Evolutionary conservation across 2,797 vertebrate species (phyloP), one percentile per base, ranked within the genome.

Genomic region (Notoglanidium macrostoma): DNA sequence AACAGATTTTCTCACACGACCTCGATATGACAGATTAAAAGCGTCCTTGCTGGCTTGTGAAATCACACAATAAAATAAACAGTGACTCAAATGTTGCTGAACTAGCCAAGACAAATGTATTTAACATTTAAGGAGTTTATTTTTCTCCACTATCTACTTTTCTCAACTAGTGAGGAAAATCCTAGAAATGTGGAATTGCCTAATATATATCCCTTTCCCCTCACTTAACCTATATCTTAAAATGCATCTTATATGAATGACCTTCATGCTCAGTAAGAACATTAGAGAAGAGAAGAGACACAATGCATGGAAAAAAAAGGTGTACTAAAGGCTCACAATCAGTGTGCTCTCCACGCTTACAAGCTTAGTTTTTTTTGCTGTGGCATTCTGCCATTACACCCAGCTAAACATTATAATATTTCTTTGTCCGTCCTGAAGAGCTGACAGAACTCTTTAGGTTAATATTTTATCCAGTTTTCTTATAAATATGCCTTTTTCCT

Each of bases 381-480:
- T 79, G 49, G 85, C 88, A 61, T 46, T 88, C 81, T 57, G 61
- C 65, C 17, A 17, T 23, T 70, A 29, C 21, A 51, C 85, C 65
- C 32, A 85, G 67, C 15, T 73, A 61, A 11, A 84, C 54, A 80
- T 87, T 81, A 88, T 87, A 26, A 85, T 92, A 90, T 92, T 93
- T 92, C 67, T 85, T 85, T 87, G 85, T 88, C 91, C 92, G 87
- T 91, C 92, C 92, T 81, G 88, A 86, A 83, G 86, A 91, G 40
- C 67, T 68, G 87, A 92, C 92, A 87, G 82, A 91, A 89, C 59
- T 79, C 78, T 88, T 87, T 59, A 73, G 86, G 88, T 91, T 83
- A 90, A 92, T 92, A 91, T 93, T 92, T 91, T 3, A 92, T 91
- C 81, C 35, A 88, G 40, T 46, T 87, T 89, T 89, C 11, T 86